Conservation (phyloP, 2,113 vertebrate genomes). For the Nothobranchius kuhntae region DNA sequence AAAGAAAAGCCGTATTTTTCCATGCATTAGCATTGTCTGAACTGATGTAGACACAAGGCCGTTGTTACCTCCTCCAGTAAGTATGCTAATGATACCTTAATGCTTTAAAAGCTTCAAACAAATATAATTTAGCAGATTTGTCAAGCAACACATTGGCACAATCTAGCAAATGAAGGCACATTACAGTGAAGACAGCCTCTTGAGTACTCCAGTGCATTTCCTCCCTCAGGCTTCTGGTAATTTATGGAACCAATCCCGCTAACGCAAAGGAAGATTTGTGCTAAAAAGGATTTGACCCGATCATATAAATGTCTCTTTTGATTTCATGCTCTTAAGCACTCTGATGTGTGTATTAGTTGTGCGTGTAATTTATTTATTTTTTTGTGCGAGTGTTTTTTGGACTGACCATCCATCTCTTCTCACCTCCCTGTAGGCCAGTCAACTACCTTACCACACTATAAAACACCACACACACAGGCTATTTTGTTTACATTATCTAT, state of each 20-base stretch:
- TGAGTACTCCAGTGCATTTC: slow-evolving; percentile 28
- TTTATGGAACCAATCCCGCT: slow-evolving; percentile 42
- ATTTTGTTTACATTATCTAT: no score
- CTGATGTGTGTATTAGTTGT: slow-evolving; percentile 12
- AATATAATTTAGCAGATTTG: slow-evolving; percentile 40
- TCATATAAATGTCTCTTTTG: slow-evolving; percentile 49
- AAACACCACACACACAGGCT: neutral
- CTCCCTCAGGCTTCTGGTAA: slow-evolving; percentile 28
- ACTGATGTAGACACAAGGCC: slow-evolving; percentile 4
- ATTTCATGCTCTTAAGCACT: slow-evolving; percentile 49
- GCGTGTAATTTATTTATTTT: slow-evolving; percentile 23
- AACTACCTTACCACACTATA: slow-evolving; percentile 31
- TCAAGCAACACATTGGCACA: slow-evolving; percentile 6
- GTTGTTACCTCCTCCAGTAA: slow-evolving; percentile 3
- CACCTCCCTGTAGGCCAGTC: slow-evolving; percentile 39
- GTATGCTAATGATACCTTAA: slow-evolving; percentile 15
- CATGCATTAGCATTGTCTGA: neutral
- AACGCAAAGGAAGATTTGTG: slow-evolving; percentile 40
- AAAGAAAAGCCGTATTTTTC: neutral
- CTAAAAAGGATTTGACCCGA: slow-evolving; percentile 38
- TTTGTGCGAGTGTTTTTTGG: slow-evolving; percentile 1
- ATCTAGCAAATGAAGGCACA: slow-evolving; percentile 28
- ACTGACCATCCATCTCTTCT: slow-evolving; percentile 60
- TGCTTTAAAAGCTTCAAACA: slow-evolving; percentile 30
- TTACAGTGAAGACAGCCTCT: slow-evolving; percentile 45